A percentile compares a stretch with the other conserved stretches of the same genome.
Evolutionary conservation across 2,113 vertebrate genomes (phyloP).

Genomic region (Leucopternis melanops): DNA sequence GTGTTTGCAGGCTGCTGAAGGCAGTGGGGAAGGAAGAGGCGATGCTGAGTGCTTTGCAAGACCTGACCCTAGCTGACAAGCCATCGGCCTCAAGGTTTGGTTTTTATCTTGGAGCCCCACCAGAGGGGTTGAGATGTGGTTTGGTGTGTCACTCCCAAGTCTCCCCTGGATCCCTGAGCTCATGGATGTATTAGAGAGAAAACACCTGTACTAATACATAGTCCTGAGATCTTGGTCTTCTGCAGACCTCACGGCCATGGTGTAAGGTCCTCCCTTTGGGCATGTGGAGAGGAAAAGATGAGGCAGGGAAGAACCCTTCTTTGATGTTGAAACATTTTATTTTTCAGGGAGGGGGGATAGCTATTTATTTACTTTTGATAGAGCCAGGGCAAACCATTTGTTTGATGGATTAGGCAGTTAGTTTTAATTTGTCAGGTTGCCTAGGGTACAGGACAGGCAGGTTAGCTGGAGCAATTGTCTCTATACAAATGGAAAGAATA

Average conservation of each 20-base stretch:
- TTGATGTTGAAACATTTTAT: not conserved
- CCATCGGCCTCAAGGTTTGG: not conserved
- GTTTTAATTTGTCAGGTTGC: constrained; percentile 65
- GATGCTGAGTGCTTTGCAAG: not conserved
- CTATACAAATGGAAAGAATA: constrained; percentile 49
- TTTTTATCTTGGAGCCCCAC: not conserved
- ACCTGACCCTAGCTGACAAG: not conserved
- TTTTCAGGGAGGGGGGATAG: not conserved
- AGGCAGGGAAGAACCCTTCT: not conserved
- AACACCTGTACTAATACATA: not conserved
- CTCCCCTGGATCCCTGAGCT: not conserved
- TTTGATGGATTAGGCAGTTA: constrained; percentile 58
- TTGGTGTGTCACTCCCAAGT: not conserved
- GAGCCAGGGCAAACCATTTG: constrained; percentile 29
- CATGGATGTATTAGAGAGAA: not conserved
- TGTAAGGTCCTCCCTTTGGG: not conserved
- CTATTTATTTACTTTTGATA: constrained; percentile 48
- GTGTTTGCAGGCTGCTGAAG: not conserved
- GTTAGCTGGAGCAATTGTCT: constrained; percentile 46
- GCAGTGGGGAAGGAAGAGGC: not conserved
- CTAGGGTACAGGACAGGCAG: constrained; percentile 53
- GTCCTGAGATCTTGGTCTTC: not conserved
- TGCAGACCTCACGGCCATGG: not conserved
- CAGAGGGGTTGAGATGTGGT: not conserved
- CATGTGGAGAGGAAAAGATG: not conserved